phyloP scores from a whole-genome alignment of 35 echinoderm and acorn worm species.

The Apostichopus parvimensis region DNA sequence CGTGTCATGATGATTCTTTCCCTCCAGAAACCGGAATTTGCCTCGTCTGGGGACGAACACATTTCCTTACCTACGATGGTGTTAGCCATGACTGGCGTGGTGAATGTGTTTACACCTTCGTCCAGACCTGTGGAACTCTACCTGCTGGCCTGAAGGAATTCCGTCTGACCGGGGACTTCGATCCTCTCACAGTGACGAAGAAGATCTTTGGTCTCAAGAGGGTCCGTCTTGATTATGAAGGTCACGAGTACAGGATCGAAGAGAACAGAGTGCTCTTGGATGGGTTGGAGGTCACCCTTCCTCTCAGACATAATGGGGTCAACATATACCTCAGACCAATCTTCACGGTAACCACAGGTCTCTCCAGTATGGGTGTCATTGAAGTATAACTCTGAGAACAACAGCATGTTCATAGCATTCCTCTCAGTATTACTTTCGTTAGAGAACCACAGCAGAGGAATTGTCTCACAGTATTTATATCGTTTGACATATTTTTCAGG shows the following conservation, averaged over 20 bases:
- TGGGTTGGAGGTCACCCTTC: conserved; percentile 38
- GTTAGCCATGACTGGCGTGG: conserved; percentile 48
- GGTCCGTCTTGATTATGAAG: neutral
- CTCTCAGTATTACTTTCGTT: too few species aligned
- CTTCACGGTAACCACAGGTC: conserved; percentile 6
- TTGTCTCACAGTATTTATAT: too few species aligned
- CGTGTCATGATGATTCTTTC: too few species aligned
- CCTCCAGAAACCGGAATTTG: conserved; percentile 31
- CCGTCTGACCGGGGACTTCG: conserved; percentile 30
- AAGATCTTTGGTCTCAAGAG: conserved; percentile 22
- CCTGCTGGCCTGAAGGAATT: neutral
- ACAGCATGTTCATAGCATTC: too few species aligned
- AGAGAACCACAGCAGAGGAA: too few species aligned
- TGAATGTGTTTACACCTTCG: conserved; percentile 51
- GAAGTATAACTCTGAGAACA: too few species aligned
- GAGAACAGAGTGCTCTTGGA: conserved; percentile 25
- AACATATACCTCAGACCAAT: conserved; percentile 37
- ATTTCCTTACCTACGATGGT: conserved; percentile 57
- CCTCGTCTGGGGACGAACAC: conserved; percentile 50
- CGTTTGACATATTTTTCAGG: too few species aligned
- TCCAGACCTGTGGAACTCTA: conserved; percentile 11
- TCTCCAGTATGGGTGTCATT: too few species aligned
- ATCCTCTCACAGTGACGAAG: conserved; percentile 16
- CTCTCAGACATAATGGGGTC: conserved; percentile 24
- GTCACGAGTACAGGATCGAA: conserved; percentile 37